Evolutionary conservation across 1,140 invertebrate genomes (phyloP).

Genomic region (Gryllus bimaculatus): DNA sequence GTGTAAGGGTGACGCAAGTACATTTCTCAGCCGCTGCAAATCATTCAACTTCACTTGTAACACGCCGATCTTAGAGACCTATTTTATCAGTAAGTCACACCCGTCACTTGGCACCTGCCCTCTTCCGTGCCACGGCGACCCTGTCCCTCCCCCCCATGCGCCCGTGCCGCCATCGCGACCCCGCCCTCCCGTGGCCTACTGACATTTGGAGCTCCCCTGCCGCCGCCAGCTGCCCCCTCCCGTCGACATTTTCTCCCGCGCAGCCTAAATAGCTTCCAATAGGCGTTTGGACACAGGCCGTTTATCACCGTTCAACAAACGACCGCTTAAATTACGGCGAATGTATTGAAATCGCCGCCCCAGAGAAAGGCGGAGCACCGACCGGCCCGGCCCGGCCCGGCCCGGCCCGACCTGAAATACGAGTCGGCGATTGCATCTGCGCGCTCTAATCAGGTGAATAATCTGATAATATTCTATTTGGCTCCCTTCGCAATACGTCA

Average conservation of each 20-base stretch:
- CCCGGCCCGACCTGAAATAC: neutral
- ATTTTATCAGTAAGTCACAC: no score
- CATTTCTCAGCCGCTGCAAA: no score
- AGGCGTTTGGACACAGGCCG: neutral
- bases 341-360: neutral
- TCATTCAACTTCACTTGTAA: no score
- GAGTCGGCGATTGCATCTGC: neutral
- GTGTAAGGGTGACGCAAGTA: no score
- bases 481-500: neutral
- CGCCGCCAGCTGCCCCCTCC: no score
- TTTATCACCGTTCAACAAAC: neutral
- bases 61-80: no score
- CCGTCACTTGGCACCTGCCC: no score
- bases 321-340: neutral
- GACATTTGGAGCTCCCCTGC: neutral
- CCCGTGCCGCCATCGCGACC: neutral
- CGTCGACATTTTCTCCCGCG: neutral
- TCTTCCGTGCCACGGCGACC: no score
- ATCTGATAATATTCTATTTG: constrained; percentile 6
- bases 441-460: neutral
- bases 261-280: neutral
- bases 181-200: neutral
- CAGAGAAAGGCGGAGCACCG: neutral
- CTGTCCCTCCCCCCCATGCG: no score
- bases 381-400: no score